Base-by-base conservation (phyloP, 2,797 vertebrate species). In the Acanthis flammea region DNA sequence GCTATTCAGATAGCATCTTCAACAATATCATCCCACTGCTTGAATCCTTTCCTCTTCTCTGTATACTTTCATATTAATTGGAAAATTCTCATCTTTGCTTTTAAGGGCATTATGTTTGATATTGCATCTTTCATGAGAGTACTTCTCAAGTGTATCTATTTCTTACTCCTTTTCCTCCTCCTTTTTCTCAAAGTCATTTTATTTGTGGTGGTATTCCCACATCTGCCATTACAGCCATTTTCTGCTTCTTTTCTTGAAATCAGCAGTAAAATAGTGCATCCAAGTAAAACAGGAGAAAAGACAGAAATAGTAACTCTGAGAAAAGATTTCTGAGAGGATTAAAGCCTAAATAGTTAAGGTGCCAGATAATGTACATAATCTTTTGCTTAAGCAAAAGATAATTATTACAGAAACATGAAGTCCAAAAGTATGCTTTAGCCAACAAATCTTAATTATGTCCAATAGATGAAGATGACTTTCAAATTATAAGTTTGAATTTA, bases 1-100 rank as follows among this genome's bases (percentile, higher is more conserved):
- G 35, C 35, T 35, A 35, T 35, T 35, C 35, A 35, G 35, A 35
- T 27, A 73, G 24, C 45, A 44, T 57, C 50, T 93, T 94, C 65
- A 81, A 30, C 54, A 85, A 19, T 75, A 80, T 42, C 63, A 65
- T 39, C 33, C 28, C 24, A 25, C 17, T 91, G 37, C 51, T 68
- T 70, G 51, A 76, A 44, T 94, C n/a, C 50, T 88, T 90, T 75
- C 16, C 71, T 61, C 47, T 51, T 92, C 65, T 76, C 57, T 66
- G 8, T 77, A 31, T 93, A 53, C 47, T 88, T 90, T 44, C 19
- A 14, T 67, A 62, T 87, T 90, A 95, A 90, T 63, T 88, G 58
- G 71, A 95, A 95, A 91, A 74, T 50, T 61, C n/a, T 95, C 41
- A 48, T 79, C 67, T 86, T 74, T 62, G 45, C 53, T 86, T 79